Percentiles rank a stretch among this genome's conserved stretches.
phyloP scores from a whole-genome alignment of 2,797 vertebrate genomes.

The Clarias pachynema region DNA sequence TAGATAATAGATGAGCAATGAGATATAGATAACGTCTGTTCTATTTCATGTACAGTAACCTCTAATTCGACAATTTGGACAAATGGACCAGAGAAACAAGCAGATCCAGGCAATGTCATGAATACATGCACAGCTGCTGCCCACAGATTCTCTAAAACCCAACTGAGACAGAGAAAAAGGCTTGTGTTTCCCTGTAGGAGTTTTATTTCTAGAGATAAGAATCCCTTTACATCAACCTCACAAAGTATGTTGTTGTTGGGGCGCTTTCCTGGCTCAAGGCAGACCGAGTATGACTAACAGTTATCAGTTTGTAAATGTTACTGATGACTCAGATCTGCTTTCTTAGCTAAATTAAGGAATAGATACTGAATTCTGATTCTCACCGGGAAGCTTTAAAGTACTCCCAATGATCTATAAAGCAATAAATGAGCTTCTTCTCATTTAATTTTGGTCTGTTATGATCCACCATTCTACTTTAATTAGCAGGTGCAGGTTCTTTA shows the following conservation, averaged over 20 bases:
- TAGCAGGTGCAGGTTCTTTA: constrained; percentile 1
- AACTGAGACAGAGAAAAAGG: background rate
- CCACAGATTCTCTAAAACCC: background rate
- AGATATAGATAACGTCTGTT: background rate
- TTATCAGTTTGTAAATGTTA: background rate
- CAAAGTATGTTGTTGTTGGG: background rate
- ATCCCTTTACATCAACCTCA: background rate
- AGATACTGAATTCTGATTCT: background rate
- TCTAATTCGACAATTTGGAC: background rate
- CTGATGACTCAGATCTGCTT: background rate
- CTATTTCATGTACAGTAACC: background rate
- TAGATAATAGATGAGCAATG: background rate
- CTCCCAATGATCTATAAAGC: background rate
- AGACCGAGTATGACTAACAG: background rate
- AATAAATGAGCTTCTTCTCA: background rate
- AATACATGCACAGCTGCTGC: background rate
- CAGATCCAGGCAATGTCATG: background rate
- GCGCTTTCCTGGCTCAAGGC: background rate
- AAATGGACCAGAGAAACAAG: background rate
- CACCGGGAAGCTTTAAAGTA: background rate
- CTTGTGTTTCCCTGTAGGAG: background rate
- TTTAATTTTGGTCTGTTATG: background rate
- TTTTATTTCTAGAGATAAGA: background rate
- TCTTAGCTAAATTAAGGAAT: background rate
- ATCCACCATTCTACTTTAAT: background rate